These are phyloP conservation scores for Coremacera marginata DNA, from an alignment of 2,888 invertebrate species.

Conservation along the genomic window DNA sequence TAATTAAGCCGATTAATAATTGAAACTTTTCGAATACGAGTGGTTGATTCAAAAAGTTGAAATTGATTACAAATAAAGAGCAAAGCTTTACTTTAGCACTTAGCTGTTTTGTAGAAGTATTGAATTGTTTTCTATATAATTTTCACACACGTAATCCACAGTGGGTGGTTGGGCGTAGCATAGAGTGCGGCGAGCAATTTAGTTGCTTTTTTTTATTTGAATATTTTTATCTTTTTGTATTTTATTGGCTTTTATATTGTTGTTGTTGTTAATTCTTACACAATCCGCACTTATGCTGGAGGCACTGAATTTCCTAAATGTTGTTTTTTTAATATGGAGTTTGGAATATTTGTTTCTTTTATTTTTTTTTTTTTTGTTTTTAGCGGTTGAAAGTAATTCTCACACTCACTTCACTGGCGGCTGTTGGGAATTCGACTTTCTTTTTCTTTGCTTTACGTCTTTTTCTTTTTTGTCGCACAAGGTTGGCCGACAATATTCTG, in stretches of 20 bases:
- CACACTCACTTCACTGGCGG: constrained; percentile 63
- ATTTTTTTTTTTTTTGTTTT: constrained; percentile 34
- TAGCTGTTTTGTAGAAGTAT: constrained; percentile 42
- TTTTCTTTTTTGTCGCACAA: constrained; percentile 42
- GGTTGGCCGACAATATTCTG: constrained; percentile 1
- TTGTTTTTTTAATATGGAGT: neutral
- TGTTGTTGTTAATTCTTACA: constrained; percentile 40
- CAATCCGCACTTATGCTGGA: constrained; percentile 19
- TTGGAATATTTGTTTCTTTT: constrained; percentile 15
- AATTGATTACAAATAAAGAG: neutral
- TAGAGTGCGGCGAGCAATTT: constrained; percentile 5
- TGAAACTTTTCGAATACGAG: constrained; percentile 28
- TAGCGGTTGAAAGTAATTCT: constrained; percentile 50
- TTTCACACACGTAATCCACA: constrained; percentile 13
- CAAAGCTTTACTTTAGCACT: constrained; percentile 13
- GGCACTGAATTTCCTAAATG: neutral
- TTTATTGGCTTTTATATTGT: constrained; percentile 20
- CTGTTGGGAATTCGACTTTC: constrained; percentile 59
- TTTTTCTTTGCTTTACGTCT: constrained; percentile 55
- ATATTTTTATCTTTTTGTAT: constrained; percentile 10
- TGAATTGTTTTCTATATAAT: constrained; percentile 30
- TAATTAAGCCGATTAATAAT: constrained; percentile 50
- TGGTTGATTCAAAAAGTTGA: constrained; percentile 30
- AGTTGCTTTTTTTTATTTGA: constrained; percentile 18
- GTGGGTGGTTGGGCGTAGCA: neutral